Base-by-base conservation (phyloP, 23 tunicate genomes). In the Ciona savignyi region DNA sequence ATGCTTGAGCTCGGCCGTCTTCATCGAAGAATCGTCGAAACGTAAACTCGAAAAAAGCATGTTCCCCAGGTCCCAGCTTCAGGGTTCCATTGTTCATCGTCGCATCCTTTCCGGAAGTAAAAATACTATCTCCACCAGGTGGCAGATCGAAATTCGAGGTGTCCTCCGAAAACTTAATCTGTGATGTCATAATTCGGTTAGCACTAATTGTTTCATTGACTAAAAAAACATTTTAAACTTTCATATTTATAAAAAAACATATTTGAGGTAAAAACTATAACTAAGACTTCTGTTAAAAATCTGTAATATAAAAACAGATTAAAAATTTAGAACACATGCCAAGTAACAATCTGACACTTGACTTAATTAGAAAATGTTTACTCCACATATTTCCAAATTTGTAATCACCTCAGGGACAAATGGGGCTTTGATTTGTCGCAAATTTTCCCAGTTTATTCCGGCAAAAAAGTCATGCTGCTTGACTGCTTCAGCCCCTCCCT, bases 1-100 rank as follows among this genome's bases (percentile, higher is more conserved):
- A 51, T 20, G 90, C 34, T 51, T 74, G 78, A 3, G 90, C 85
- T 4, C 90, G 82, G 0, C 85, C 89, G 74, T 90, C 97, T 29
- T 79, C 89, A 80, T 90, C 90, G 63, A 79, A 90, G 31, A 79
- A 79, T 3, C 97, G 78, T 4, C 95, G 86, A 34, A 95, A 95
- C 15, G 99, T 95, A 78, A 95, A 95, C 77, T 95, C 99, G 56
- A 95, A 77, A 60, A 95, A 95, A 29, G 99, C 99, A 81, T 87
- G 95, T 31, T 88, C 85, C 0, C 95, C 95, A 9, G 95, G 88
- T 0, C 76, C 82, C 29, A 81, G 83, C 24, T 72, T 75, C 1
- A 81, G 74, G 20, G 81, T 80, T 23, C 84, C 68, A 66, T 93
- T 88, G 76, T 81, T 87, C 70, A 87, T 60, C 2, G 95, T 87